Evolutionary conservation across 1,140 invertebrate species (phyloP).

Genomic region (Drosophila auraria): DNA sequence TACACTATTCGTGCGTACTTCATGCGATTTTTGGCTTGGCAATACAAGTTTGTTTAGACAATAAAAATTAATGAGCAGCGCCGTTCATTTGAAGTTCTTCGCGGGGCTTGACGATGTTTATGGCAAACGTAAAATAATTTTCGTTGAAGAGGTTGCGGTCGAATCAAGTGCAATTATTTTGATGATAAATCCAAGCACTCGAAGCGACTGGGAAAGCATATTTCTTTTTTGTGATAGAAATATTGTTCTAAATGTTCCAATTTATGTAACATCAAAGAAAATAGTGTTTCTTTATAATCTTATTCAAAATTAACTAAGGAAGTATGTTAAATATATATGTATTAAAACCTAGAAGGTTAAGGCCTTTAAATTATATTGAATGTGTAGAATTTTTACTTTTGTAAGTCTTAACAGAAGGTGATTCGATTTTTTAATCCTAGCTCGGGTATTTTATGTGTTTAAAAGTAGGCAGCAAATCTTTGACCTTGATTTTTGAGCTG

Average conservation of each 20-base stretch:
- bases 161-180: conserved; percentile 9
- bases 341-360: too few species aligned
- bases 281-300: not conserved
- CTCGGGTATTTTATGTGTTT: not conserved
- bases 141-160: conserved; percentile 9
- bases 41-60: conserved; percentile 52
- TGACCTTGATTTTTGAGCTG: not conserved
- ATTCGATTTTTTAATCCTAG: too few species aligned
- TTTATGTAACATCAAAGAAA: not conserved
- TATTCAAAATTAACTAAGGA: not conserved
- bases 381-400: not conserved
- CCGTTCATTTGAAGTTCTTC: conserved; percentile 53
- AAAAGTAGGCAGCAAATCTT: too few species aligned
- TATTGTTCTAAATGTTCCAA: not conserved
- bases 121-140: conserved; percentile 10
- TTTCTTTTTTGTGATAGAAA: not conserved
- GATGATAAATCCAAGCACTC: conserved; percentile 5
- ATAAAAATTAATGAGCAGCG: conserved; percentile 50
- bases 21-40: conserved; percentile 33
- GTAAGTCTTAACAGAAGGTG: too few species aligned
- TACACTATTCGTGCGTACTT: conserved; percentile 44
- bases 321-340: too few species aligned
- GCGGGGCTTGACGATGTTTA: conserved; percentile 36
- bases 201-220: not conserved
- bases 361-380: not conserved